Evolutionary conservation across 2,888 invertebrate species (phyloP).

Genomic region (Agrilus cyanescens): DNA sequence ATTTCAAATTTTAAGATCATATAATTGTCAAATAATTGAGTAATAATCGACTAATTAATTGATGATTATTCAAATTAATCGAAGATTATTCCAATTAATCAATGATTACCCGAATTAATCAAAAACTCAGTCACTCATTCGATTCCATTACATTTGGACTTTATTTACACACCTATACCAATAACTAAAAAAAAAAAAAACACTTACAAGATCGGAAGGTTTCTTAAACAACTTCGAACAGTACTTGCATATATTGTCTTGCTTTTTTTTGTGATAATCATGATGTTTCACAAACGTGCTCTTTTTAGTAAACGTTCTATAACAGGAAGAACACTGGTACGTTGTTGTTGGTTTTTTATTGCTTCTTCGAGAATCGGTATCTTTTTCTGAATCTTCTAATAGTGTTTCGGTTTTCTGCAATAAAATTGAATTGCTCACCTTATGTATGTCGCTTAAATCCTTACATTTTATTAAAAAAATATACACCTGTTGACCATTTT

Average conservation of each 20-base stretch:
- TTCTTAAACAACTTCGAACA: slow-evolving; percentile 58
- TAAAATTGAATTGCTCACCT: slow-evolving; percentile 4
- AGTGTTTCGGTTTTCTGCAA: slow-evolving; percentile 2
- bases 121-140: no score
- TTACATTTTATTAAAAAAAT: background rate
- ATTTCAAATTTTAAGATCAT: no score
- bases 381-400: background rate
- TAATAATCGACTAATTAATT: no score
- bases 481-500: no score
- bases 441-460: slow-evolving; percentile 4
- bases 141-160: no score
- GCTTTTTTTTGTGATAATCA: slow-evolving; percentile 27
- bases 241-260: slow-evolving; percentile 38
- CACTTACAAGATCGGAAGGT: slow-evolving; percentile 46
- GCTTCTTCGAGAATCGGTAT: no score
- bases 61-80: no score
- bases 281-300: slow-evolving; percentile 8
- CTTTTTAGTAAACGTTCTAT: slow-evolving; percentile 11
- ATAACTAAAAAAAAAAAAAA: background rate
- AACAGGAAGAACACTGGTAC: slow-evolving; percentile 9
- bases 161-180: background rate
- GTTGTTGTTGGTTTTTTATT: no score
- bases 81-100: no score
- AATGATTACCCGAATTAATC: no score
- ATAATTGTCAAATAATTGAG: no score